Base-by-base conservation (phyloP, 2,113 vertebrate species). In the Pygathrix nemaeus region DNA sequence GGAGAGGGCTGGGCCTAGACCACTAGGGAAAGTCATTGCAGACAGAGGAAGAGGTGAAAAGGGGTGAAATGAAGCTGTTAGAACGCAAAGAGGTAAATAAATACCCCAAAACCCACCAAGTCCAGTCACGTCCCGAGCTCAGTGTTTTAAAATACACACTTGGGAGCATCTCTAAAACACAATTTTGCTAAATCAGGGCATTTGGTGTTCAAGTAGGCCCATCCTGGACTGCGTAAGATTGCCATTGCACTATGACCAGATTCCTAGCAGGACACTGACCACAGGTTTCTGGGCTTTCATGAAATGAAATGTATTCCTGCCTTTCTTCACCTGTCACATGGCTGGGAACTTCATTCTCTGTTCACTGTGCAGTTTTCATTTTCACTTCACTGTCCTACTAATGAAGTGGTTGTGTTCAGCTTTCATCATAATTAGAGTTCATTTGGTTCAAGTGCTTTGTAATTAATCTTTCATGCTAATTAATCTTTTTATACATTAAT, bases 391-490 rank as follows among this genome's bases (percentile, higher is more conserved):
- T 1, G 43, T 38, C 80, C 82, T 95, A 55, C 78, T 38, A 2
- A 79, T 78, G 89, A 98, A 86, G 52, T 94, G 30, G 12, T 21
- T 73, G 55, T 87, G 88, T 70, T 95, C 90, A 8, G 52, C 25
- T 61, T 86, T 96, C 81, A 93, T 94, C 70, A 72, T 96, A 96
- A 76, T 72, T 97, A 97, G n/a, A 45, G 92, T 93, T 96, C 89
- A 86, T 96, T 98, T 97, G 90, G 80, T 88, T 98, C 80, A 88
- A 97, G 89, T 72, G 38, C 92, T 97, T 98, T 97, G 86, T 96
- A 92, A 97, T 45, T 95, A 45, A 82, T 97, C 90, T 78, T 10
- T 97, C 92, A 95, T n/a, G 73, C 52, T 93, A 97, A 97, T 96
- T 85, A 86, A 64, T 89, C 81, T 79, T 90, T 96, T 95, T 80